Conservation (phyloP, 2,888 invertebrate species). For the Callyntrura guangdongensis region DNA sequence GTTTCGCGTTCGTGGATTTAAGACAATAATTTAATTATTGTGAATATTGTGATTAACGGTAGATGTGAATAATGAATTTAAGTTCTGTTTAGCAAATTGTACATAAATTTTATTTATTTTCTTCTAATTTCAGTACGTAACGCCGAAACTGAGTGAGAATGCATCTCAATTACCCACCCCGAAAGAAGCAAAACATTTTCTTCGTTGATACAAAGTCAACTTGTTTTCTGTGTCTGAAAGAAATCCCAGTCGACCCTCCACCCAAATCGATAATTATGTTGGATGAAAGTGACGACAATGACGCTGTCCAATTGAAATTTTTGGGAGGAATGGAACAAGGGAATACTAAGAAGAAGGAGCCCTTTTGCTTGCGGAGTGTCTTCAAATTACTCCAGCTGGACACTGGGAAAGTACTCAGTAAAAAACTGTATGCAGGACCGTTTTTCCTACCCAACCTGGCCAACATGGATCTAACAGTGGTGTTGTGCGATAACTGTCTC, state of each 20-base stretch:
- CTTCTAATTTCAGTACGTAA: no score
- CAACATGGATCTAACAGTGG: neutral
- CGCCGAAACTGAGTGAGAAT: no score
- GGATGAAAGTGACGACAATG: neutral
- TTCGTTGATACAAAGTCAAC: conserved; percentile 10
- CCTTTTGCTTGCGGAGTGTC: neutral
- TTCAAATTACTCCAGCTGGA: neutral
- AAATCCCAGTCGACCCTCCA: neutral
- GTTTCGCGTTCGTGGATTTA: no score
- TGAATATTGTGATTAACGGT: no score
- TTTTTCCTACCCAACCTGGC: neutral
- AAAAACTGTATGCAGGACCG: neutral
- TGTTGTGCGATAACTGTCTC: neutral
- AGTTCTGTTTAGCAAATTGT: no score
- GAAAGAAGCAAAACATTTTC: no score
- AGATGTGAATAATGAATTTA: no score
- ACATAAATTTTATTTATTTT: no score
- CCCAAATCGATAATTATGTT: neutral
- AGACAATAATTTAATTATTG: no score
- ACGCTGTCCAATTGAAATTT: neutral
- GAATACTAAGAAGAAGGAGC: no score
- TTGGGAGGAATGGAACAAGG: neutral
- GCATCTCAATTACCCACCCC: no score
- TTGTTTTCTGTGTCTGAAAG: neutral
- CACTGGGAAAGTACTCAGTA: neutral